Percentiles rank a stretch among this genome's conserved stretches.
Evolutionary conservation across 2,797 vertebrate species (phyloP).

Genomic region (Macrochelys suwanniensis): DNA sequence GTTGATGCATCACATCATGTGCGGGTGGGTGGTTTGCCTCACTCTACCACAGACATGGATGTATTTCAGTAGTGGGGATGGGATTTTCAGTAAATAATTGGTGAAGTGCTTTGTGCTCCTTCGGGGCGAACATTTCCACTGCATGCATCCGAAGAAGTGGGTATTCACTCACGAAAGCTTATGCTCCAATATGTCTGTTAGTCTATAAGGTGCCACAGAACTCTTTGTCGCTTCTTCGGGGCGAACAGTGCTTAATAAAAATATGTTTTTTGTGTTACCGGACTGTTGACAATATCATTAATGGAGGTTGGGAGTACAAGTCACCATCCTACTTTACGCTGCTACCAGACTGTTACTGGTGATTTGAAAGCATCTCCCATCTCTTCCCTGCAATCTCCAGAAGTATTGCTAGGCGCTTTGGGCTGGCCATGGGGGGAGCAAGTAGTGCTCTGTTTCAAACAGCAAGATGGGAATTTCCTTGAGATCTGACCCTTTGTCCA

Average conservation of each 20-base stretch:
- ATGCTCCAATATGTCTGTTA: no score
- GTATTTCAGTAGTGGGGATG: background rate
- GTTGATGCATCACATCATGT: background rate
- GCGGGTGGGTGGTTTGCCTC: background rate
- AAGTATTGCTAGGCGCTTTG: background rate
- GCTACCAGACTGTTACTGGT: background rate
- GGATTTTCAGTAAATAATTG: background rate
- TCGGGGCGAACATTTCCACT: background rate
- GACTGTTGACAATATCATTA: background rate
- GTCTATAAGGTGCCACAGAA: no score
- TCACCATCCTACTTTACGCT: background rate
- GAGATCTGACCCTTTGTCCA: background rate
- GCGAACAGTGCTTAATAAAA: background rate
- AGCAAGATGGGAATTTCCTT: background rate
- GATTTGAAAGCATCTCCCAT: background rate
- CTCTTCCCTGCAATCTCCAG: background rate
- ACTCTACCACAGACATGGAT: background rate
- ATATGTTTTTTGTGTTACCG: background rate
- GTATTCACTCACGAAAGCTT: no score
- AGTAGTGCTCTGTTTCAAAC: background rate
- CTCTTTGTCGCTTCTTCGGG: background rate
- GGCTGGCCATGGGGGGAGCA: background rate
- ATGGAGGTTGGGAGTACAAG: background rate
- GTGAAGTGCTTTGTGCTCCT: fast-evolving
- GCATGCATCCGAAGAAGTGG: no score